Evolutionary conservation across 2,888 invertebrate genomes (phyloP).

Genomic region (Crematogaster levior): DNA sequence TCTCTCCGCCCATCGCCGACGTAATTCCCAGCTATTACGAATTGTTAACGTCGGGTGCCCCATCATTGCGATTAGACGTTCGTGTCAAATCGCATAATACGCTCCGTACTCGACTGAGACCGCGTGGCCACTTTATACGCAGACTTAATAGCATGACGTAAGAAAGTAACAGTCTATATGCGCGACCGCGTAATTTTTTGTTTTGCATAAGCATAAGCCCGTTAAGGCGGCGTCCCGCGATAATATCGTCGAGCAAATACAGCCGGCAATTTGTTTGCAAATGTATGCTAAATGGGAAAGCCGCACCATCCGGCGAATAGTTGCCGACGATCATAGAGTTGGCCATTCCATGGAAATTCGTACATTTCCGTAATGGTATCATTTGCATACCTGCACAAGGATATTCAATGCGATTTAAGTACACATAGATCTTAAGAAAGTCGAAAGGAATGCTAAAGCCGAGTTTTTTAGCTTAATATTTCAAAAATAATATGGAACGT

Average conservation of each 20-base stretch:
- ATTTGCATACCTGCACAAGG: slow-evolving; percentile 39
- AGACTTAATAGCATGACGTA: slow-evolving; percentile 42
- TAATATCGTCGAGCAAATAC: slow-evolving; percentile 44
- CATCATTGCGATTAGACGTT: slow-evolving; percentile 42
- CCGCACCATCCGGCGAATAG: slow-evolving; percentile 11
- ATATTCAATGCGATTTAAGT: not conserved
- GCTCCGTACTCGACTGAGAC: not conserved
- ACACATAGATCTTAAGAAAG: not conserved
- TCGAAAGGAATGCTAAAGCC: not conserved
- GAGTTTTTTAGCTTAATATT: slow-evolving; percentile 17
- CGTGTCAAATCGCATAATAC: slow-evolving; percentile 47
- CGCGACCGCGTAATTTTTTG: slow-evolving; percentile 42
- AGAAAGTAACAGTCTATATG: slow-evolving; percentile 43
- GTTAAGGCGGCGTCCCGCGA: slow-evolving; percentile 38
- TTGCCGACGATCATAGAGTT: slow-evolving; percentile 17
- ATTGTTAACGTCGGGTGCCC: slow-evolving; percentile 48
- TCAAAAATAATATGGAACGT: not conserved
- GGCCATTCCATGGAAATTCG: slow-evolving; percentile 39
- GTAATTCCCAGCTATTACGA: slow-evolving; percentile 47
- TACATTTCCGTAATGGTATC: slow-evolving; percentile 28
- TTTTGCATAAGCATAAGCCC: slow-evolving; percentile 32
- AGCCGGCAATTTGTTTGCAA: slow-evolving; percentile 43
- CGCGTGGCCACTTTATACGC: slow-evolving; percentile 27
- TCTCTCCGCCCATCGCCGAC: slow-evolving; percentile 28
- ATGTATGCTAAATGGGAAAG: slow-evolving; percentile 48